A percentile compares a stretch with the other conserved stretches of the same genome.
These are phyloP conservation scores for Maniola hyperantus DNA, from an alignment of 2,888 invertebrate species.

Conservation along the genomic window DNA sequence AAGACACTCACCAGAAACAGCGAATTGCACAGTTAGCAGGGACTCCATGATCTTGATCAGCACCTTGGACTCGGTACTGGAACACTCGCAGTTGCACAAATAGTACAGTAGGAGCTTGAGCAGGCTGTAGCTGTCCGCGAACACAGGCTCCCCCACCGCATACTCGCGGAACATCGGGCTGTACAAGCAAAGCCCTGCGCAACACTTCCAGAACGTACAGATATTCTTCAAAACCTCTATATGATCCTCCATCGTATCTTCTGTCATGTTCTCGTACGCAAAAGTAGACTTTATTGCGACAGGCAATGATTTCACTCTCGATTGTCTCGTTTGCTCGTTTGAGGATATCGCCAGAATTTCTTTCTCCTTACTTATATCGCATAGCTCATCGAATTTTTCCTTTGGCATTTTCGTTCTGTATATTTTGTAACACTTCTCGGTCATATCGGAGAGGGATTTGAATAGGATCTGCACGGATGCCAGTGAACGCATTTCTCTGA, in stretches of 20 bases:
- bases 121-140: conserved; percentile 65
- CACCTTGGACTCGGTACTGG: conserved; percentile 53
- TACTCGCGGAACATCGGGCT: conserved; percentile 80
- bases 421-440: conserved; percentile 64
- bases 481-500: conserved; percentile 64
- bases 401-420: conserved; percentile 60
- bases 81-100: conserved; percentile 50
- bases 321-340: conserved; percentile 1
- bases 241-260: conserved; percentile 54
- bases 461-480: conserved; percentile 73
- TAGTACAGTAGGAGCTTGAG: conserved; percentile 61
- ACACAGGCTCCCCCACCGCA: conserved; percentile 63
- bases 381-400: conserved; percentile 59
- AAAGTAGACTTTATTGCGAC: conserved; percentile 46
- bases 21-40: conserved; percentile 70
- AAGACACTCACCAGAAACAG: conserved; percentile 64
- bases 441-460: conserved; percentile 64
- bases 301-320: conserved; percentile 48
- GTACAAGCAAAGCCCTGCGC: conserved; percentile 77
- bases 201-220: conserved; percentile 78
- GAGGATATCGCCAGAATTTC: conserved; percentile 48
- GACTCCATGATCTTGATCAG: conserved; percentile 70
- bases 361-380: conserved; percentile 57
- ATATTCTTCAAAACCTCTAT: conserved; percentile 67
- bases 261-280: conserved; percentile 44